Evolutionary conservation across 2,888 invertebrate species (phyloP), one percentile per base, ranked within the genome.

Genomic region (Melikaiella ostensackeni): DNA sequence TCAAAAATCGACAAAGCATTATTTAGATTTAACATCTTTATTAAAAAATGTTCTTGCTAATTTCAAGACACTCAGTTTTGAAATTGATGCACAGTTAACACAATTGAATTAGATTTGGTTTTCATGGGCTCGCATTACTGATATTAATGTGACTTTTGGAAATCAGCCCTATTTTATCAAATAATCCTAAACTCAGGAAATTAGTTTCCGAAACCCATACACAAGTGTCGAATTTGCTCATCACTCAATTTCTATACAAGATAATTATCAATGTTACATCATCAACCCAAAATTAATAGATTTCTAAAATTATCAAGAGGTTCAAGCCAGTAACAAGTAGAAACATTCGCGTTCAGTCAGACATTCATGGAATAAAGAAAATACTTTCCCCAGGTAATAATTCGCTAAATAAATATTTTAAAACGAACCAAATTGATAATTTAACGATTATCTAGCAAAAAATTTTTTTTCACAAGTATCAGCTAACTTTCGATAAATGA

Each of bases 121-220:
- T 38, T 6, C 42, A 16, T 8, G 24, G 19, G 27, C 7, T 16
- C 6, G 24, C 24, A 64, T 64, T 64, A 42, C 35, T 38, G 38
- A 16, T 16, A 42, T 64, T 64, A 42, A 42, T 64, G 38, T 27
- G 64, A 64, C 42, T 64, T 64, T 19, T 16, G 64, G 24, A 16
- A 64, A 64, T 64, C 27, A 27, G 21, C 16, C 42, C 27, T 42
- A 64, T 42, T 42, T 64, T 42, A 19, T 64, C 42, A 24, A 64
- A 64, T 64, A 42, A 64, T 64, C 42, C 64, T 42, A 24, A 42
- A 42, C 64, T 42, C 64, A 24, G 64, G 42, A 11, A 16, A 27
- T 27, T 42, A 24, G 24, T 16, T 42, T 64, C 16, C 7, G 21
- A 55, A 55, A 21, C 55, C 55, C 21, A 55, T 11, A 21, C 38